Evolutionary conservation across 2,888 invertebrate genomes (phyloP).

Genomic region (Nudaria mundana): DNA sequence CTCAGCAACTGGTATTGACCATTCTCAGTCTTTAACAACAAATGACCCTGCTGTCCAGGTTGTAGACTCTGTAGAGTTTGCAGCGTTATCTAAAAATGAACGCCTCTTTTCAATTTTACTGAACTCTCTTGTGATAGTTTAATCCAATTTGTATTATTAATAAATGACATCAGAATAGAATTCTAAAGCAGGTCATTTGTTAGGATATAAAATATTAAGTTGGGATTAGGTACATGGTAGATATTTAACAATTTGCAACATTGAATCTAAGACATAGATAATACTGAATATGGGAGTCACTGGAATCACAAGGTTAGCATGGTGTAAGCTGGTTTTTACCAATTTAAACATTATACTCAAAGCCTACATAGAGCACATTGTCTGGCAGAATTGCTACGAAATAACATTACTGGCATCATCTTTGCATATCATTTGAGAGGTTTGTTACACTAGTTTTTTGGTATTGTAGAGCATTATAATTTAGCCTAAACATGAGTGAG

Average conservation of each 20-base stretch:
- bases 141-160: slow-evolving; percentile 20
- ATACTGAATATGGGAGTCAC: slow-evolving; percentile 13
- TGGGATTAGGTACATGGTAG: slow-evolving; percentile 20
- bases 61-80: slow-evolving; percentile 93
- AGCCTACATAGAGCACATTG: slow-evolving; percentile 26
- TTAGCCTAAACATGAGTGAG: too few relatives aligned
- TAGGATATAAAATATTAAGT: slow-evolving; percentile 40
- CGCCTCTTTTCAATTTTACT: slow-evolving; percentile 62
- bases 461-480: slow-evolving; percentile 6
- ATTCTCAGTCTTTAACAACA: slow-evolving; percentile 97
- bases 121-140: slow-evolving; percentile 31
- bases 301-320: slow-evolving; percentile 28
- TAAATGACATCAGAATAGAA: slow-evolving; percentile 29
- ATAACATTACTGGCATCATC: too few relatives aligned
- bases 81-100: slow-evolving; percentile 89
- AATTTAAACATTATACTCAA: slow-evolving; percentile 18
- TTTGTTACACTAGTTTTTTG: slow-evolving; percentile 1
- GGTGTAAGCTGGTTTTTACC: slow-evolving; percentile 30
- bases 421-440: too few relatives aligned
- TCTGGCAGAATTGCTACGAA: neutral
- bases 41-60: slow-evolving; percentile 92
- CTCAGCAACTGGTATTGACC: slow-evolving; percentile 96
- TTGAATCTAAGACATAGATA: slow-evolving; percentile 19
- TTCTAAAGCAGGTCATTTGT: slow-evolving; percentile 60
- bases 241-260: slow-evolving; percentile 32